Evolutionary conservation across 2,888 invertebrate genomes (phyloP).

Genomic region (Oligia latruncula): DNA sequence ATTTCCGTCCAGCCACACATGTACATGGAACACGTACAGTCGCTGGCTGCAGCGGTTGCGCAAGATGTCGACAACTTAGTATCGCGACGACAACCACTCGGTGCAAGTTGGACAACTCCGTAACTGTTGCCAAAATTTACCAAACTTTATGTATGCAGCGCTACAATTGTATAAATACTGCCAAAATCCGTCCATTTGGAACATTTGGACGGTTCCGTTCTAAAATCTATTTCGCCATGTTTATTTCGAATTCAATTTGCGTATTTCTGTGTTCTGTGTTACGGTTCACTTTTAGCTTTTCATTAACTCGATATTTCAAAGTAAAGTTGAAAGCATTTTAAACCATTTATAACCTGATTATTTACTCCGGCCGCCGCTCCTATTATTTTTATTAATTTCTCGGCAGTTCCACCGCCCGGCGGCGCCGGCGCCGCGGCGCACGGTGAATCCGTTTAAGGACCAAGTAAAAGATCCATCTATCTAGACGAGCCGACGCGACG

Average conservation of each 20-base stretch:
- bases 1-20: slow-evolving; percentile 7
- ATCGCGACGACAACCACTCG: slow-evolving; percentile 45
- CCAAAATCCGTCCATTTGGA: slow-evolving; percentile 46
- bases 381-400: slow-evolving; percentile 52
- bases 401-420: slow-evolving; percentile 12
- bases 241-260: slow-evolving; percentile 28
- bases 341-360: slow-evolving; percentile 44
- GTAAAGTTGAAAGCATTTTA: slow-evolving; percentile 35
- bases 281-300: not conserved
- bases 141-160: slow-evolving; percentile 54
- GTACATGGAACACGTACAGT: slow-evolving; percentile 6
- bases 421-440: not conserved
- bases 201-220: slow-evolving; percentile 26
- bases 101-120: slow-evolving; percentile 47
- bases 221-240: slow-evolving; percentile 33
- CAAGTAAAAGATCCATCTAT: slow-evolving; percentile 54
- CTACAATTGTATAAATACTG: slow-evolving; percentile 50
- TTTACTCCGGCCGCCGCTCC: slow-evolving; percentile 11
- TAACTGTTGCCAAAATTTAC: slow-evolving; percentile 63
- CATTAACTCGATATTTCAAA: slow-evolving; percentile 22
- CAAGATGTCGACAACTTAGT: slow-evolving; percentile 52
- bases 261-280: slow-evolving; percentile 9
- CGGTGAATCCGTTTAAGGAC: slow-evolving; percentile 47
- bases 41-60: slow-evolving; percentile 12
- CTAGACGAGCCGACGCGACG: slow-evolving; percentile 43